These are phyloP conservation scores for Mus pahari DNA, from an alignment of 2,113 vertebrate species.

Conservation along the genomic window DNA sequence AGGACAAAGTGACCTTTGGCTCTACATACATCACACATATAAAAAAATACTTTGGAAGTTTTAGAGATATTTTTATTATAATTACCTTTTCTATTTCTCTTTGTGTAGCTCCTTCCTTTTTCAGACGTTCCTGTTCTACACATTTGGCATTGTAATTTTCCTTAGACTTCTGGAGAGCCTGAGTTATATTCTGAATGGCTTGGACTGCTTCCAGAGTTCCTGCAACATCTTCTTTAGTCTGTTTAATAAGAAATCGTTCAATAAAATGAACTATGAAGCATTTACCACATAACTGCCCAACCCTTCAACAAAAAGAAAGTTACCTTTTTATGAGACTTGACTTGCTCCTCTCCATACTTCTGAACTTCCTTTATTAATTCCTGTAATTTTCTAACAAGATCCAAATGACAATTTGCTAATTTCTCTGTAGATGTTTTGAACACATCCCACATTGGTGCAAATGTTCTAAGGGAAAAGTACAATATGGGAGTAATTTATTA, in stretches of 20 bases:
- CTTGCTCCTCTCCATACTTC: conserved; percentile 97
- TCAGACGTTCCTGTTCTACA: conserved; percentile 96
- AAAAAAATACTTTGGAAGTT: neutral
- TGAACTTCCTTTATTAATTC: conserved; percentile 99
- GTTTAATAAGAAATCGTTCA: conserved; percentile 77
- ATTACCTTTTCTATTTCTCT: conserved; percentile 97
- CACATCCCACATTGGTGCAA: conserved; percentile 97
- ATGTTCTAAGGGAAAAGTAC: conserved; percentile 89
- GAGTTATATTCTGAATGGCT: conserved; percentile 95
- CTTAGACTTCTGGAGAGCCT: conserved; percentile 97
- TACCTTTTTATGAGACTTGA: conserved; percentile 98
- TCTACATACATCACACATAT: neutral
- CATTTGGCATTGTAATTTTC: conserved; percentile 96
- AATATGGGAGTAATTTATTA: conserved; percentile 51
- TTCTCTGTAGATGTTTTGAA: conserved; percentile 98
- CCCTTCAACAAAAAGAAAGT: conserved; percentile 45
- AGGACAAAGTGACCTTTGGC: neutral
- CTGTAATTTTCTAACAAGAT: conserved; percentile 95
- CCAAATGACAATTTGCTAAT: conserved; percentile 95
- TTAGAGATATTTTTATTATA: neutral
- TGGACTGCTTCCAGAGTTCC: conserved; percentile 97
- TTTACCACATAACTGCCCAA: conserved; percentile 60
- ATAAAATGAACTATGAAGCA: conserved; percentile 74
- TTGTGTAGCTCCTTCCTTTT: conserved; percentile 97
- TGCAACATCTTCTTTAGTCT: conserved; percentile 99